Evolutionary conservation across 2,888 invertebrate genomes (phyloP), one percentile per base, ranked within the genome.

Genomic region (Drosophila melanocephala): DNA sequence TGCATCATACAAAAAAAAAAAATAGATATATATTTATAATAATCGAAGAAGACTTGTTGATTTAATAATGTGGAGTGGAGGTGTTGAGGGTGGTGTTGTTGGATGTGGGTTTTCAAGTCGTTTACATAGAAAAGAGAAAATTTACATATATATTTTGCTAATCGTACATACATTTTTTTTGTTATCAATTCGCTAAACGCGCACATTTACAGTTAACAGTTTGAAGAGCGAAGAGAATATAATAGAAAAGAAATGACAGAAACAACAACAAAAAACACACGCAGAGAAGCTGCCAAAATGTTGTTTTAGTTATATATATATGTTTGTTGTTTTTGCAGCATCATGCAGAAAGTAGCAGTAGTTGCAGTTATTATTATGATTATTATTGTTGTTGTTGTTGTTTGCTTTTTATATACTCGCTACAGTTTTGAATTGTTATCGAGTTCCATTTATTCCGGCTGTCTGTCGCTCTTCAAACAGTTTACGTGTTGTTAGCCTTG

Each of bases 91-190:
- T 28, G 16, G n/a, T 52, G 19, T 42, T 56, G 30, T 12, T 39
- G 37, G 14, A 19, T 37, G 37, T n/a, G 39, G 57, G 42, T 9
- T 39, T 56, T 37, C 28, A 30, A 42, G 10, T 55, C 12, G 42
- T 35, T 59, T 51, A 72, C 72, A 82, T 61, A 65, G 68, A 74
- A 67, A 66, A 65, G 57, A 72, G 56, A 65, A 71, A 59, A 59
- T 81, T 51, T 71, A 83, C 67, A 87, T 55, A 72, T 74, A 78
- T 75, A 75, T 70, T 83, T 84, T 65, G 77, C 89, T 84, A 88
- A 72, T 85, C 59, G 74, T 79, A 84, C 70, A 88, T 80, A 69
- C 70, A 83, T 79, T 79, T 78, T 70, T 70, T 78, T 77, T 52
- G 72, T 74, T 57, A 70, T 70, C 59, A 60, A 58, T 71, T 84